Conservation (phyloP, 1,140 invertebrate genomes). For the Drosophila lini region DNA sequence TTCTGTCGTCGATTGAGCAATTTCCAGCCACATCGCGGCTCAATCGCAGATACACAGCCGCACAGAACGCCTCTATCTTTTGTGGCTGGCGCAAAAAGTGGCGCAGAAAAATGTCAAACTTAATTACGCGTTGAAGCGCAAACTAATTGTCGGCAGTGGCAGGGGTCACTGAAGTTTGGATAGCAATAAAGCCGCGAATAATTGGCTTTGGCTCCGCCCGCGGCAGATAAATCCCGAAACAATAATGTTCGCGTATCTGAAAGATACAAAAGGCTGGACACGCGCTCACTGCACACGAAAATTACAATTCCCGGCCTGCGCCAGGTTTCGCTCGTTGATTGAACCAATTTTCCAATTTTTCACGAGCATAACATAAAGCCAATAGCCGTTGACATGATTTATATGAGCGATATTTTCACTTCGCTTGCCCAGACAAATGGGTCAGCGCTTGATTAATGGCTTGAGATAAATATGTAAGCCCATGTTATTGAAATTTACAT, state of each 20-base stretch:
- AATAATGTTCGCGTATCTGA: conserved; percentile 27
- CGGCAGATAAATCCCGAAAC: conserved; percentile 38
- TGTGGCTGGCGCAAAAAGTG: conserved; percentile 69
- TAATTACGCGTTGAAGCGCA: conserved; percentile 79
- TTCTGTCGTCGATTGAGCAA: conserved; percentile 64
- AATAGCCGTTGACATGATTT: conserved; percentile 62
- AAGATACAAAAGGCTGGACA: conserved; percentile 59
- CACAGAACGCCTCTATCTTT: conserved; percentile 43
- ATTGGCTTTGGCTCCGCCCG: conserved; percentile 46
- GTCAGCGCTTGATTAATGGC: conserved; percentile 56
- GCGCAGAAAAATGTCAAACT: conserved; percentile 74
- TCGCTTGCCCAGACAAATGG: conserved; percentile 36
- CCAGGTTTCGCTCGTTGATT: conserved; percentile 20
- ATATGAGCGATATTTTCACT: conserved; percentile 52
- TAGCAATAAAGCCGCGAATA: conserved; percentile 43
- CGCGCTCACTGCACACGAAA: conserved; percentile 58
- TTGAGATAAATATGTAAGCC: conserved; percentile 18
- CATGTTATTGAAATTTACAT: conserved; percentile 11
- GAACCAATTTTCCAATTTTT: conserved; percentile 37
- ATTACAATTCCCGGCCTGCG: conserved; percentile 19
- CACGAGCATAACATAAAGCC: conserved; percentile 18
- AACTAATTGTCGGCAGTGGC: conserved; percentile 56
- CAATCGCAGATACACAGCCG: conserved; percentile 35
- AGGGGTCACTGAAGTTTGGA: conserved; percentile 44
- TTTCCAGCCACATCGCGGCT: conserved; percentile 41